Percentiles rank a stretch among this genome's conserved stretches.
phyloP scores from a whole-genome alignment of 2,888 invertebrate species.

The Endotricha flammealis region DNA sequence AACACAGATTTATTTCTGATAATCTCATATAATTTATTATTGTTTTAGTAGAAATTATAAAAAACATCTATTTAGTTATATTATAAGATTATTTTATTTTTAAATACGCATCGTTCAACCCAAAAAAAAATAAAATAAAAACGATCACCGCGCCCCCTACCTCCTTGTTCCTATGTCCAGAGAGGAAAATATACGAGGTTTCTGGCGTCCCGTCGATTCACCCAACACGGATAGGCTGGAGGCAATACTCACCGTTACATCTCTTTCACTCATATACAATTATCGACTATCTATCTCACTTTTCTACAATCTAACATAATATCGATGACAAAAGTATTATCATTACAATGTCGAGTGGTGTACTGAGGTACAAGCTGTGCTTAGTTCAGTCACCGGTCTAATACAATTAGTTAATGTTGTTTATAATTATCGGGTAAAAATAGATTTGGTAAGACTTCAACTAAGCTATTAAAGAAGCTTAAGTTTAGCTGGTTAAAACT shows the following conservation, averaged over 20 bases:
- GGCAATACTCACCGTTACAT: conserved; percentile 42
- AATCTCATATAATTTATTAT: no score
- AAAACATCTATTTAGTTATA: no score
- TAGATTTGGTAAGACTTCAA: no score
- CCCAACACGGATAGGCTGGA: conserved; percentile 71
- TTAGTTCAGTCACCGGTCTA: no score
- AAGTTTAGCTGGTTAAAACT: no score
- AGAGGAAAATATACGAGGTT: conserved; percentile 74
- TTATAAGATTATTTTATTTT: conserved; percentile 1
- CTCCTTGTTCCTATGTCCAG: conserved; percentile 69
- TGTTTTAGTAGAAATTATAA: no score
- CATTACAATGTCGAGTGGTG: no score
- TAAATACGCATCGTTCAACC: conserved; percentile 24
- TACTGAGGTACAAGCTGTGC: no score
- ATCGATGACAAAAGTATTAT: neutral
- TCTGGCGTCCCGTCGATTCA: conserved; percentile 63
- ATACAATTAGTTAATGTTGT: no score
- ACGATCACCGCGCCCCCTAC: conserved; percentile 40
- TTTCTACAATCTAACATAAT: neutral
- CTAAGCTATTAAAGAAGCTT: no score
- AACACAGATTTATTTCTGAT: no score
- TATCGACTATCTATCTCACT: conserved; percentile 14
- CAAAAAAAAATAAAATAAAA: conserved; percentile 19
- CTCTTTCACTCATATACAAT: conserved; percentile 17
- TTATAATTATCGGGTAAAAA: no score